Conservation (phyloP, 2,113 vertebrate species). For the Isurus oxyrinchus region DNA sequence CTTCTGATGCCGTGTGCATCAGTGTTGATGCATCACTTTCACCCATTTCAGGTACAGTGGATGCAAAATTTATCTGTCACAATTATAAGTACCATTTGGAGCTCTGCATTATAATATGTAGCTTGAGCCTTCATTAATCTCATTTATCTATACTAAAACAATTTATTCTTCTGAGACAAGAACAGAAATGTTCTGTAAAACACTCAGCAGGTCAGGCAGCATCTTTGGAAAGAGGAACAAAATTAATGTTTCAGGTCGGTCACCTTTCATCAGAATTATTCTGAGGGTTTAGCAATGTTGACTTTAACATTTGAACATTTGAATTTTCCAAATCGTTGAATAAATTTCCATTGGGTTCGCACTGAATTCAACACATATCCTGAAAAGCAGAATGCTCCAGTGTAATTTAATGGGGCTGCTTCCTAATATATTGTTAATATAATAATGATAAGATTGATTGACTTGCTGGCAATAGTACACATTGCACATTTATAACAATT, state of each 20-base stretch:
- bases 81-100: neutral
- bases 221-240: neutral
- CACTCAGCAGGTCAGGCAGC: neutral
- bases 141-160: neutral
- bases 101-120: neutral
- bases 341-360: neutral
- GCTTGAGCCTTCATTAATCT: neutral
- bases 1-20: neutral
- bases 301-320: neutral
- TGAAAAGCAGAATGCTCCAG: no score
- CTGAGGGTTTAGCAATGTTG: neutral
- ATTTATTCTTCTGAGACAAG: neutral
- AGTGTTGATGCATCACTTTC: neutral
- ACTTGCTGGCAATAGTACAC: no score
- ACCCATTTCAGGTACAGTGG: neutral
- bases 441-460: no score
- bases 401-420: no score
- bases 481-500: no score
- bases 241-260: neutral
- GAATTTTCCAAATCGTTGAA: neutral
- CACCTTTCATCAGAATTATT: neutral
- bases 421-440: no score
- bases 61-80: neutral
- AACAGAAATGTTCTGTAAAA: neutral
- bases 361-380: no score